phyloP scores from a whole-genome alignment of 2,113 vertebrate genomes.

The Neopipo cinnamomea region DNA sequence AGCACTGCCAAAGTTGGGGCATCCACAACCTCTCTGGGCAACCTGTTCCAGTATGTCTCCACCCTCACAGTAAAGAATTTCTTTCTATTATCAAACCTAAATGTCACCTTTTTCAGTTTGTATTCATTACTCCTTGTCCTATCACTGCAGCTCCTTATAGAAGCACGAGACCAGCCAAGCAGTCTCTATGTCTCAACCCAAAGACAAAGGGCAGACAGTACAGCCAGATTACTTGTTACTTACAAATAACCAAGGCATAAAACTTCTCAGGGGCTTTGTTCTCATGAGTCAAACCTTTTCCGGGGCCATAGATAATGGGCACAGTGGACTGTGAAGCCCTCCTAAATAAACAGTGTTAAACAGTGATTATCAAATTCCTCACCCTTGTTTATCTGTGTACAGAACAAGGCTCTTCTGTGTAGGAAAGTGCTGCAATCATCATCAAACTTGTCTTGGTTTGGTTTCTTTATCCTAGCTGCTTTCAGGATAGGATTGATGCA shows the following conservation, averaged over 20 bases:
- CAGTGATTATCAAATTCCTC: background rate
- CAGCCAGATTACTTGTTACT: fast-evolving
- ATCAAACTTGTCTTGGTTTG: background rate
- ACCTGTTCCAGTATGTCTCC: background rate
- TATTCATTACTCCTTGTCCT: background rate
- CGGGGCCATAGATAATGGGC: background rate
- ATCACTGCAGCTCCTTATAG: background rate
- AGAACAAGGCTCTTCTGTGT: background rate
- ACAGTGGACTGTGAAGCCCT: background rate
- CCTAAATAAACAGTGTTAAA: background rate
- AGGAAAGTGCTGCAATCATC: background rate
- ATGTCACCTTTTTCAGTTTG: background rate
- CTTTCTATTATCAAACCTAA: background rate
- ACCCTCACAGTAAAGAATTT: background rate
- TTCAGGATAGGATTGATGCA: background rate
- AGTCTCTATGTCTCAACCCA: background rate
- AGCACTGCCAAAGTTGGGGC: background rate
- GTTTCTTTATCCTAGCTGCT: background rate
- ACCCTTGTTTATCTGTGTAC: background rate
- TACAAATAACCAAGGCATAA: background rate
- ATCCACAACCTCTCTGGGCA: background rate
- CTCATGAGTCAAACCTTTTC: background rate
- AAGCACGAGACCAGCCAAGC: background rate
- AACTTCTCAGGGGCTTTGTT: background rate
- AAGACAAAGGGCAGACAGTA: background rate